Evolutionary conservation across 2,113 vertebrate genomes (phyloP), one percentile per base, ranked within the genome.

Genomic region (Eleginops maclovinus): DNA sequence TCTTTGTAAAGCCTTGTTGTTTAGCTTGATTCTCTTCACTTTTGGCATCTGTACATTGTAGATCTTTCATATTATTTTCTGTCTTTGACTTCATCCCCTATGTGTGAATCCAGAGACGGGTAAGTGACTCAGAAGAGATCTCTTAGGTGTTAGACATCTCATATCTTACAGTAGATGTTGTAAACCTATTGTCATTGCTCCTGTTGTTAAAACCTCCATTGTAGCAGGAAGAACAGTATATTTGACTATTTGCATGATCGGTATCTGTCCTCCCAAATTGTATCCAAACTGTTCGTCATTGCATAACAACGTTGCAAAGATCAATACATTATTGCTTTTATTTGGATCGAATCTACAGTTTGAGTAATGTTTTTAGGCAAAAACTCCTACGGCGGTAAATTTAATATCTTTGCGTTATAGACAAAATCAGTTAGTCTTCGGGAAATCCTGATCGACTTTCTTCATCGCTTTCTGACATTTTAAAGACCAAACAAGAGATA

Each of bases 91-190:
- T 85, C 66, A 55, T 66, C 56, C 58, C 72, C 65, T 19, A 65
- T 85, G 75, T 88, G 54, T 59, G 76, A 81, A 69, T 79, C 31
- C 77, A 92, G 92, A 89, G 64, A 40, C 61, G 11, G 89, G 92
- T 93, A 87, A 90, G 92, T 90, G 16, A 21, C 9, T 1, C 49
- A 21, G n/a, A 63, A 21, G n/a, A 63, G 50, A 46, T 50, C 21
- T 53, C 15, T 11, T 68, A 53, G 51, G 49, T 49, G 28, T 59
- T 56, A 70, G 71, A 61, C 41, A 16, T 63, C 15, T 36, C 59
- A 47, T 70, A 19, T 70, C 14, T 53, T 59, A 26, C 36, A 69
- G 10, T 82, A 51, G 56, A 54, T 83, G 31, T 56, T 13, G 58
- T 62, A 44, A 64, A 14, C 15, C 9, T 24, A 28, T 28, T 74